These are phyloP conservation scores for Nephotettix cincticeps DNA, from an alignment of 1,140 invertebrate genomes.

Conservation along the genomic window DNA sequence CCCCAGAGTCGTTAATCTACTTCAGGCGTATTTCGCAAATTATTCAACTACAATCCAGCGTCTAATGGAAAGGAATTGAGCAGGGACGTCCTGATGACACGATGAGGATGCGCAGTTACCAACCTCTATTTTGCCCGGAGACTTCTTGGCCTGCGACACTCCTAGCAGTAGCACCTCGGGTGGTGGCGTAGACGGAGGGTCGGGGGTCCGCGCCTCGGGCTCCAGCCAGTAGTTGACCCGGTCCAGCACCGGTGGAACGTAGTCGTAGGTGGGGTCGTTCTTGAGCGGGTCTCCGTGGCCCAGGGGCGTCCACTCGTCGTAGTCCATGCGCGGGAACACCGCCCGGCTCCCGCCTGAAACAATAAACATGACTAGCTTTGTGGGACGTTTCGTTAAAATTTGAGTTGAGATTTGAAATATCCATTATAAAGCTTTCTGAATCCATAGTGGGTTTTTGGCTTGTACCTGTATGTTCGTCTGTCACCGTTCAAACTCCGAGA, in stretches of 20 bases:
- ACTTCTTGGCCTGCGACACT: slow-evolving; percentile 60
- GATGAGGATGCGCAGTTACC: too few species aligned
- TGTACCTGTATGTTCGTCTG: too few species aligned
- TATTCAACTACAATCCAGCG: too few species aligned
- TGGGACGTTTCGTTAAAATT: neutral
- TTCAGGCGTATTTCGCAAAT: too few species aligned
- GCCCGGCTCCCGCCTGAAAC: slow-evolving; percentile 25
- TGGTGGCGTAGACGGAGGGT: slow-evolving; percentile 55
- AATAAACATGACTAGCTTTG: too few species aligned
- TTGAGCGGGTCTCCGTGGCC: slow-evolving; percentile 73
- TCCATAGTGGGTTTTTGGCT: too few species aligned
- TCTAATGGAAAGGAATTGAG: too few species aligned
- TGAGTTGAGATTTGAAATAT: neutral
- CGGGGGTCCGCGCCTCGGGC: slow-evolving; percentile 47
- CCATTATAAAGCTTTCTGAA: too few species aligned
- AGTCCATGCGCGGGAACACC: slow-evolving; percentile 67
- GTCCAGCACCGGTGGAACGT: slow-evolving; percentile 72
- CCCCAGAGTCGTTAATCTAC: too few species aligned
- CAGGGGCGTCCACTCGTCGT: slow-evolving; percentile 73
- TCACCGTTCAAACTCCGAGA: too few species aligned
- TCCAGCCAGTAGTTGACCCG: slow-evolving; percentile 71
- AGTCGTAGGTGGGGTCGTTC: slow-evolving; percentile 78
- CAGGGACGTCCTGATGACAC: too few species aligned
- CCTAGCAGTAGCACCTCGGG: slow-evolving; percentile 66
- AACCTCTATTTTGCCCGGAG: too few species aligned